These are phyloP conservation scores for Nipponacmea schrenckii DNA, from an alignment of 2,888 invertebrate genomes.

Conservation along the genomic window DNA sequence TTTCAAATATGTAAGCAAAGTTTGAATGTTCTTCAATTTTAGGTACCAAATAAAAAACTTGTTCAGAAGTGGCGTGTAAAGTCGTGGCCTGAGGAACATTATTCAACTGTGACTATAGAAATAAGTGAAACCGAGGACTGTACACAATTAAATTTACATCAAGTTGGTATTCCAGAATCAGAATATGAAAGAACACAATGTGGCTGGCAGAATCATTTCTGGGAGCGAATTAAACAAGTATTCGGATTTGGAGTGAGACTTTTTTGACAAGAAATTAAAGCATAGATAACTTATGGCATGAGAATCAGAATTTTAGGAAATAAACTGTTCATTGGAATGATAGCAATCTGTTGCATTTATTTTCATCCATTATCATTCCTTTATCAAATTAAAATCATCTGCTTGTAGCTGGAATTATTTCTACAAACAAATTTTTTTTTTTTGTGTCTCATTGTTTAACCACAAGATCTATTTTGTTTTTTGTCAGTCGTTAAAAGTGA, in stretches of 20 bases:
- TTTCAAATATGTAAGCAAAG: too few relatives aligned
- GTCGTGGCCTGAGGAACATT: slow-evolving; percentile 92
- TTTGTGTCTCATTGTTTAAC: too few relatives aligned
- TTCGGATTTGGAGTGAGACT: slow-evolving; percentile 83
- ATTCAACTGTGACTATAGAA: slow-evolving; percentile 85
- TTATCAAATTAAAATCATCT: too few relatives aligned
- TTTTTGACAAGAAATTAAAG: slow-evolving; percentile 50
- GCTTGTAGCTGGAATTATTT: too few relatives aligned
- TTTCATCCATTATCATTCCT: too few relatives aligned
- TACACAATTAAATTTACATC: slow-evolving; percentile 84
- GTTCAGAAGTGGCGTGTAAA: slow-evolving; percentile 93
- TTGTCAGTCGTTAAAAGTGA: too few relatives aligned
- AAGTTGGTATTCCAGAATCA: slow-evolving; percentile 84
- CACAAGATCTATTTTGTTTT: too few relatives aligned
- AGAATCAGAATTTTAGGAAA: too few relatives aligned
- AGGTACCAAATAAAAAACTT: slow-evolving; percentile 83
- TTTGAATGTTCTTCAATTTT: slow-evolving; percentile 10
- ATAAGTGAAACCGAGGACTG: slow-evolving; percentile 89
- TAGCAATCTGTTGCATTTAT: too few relatives aligned
- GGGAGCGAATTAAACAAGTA: slow-evolving; percentile 91
- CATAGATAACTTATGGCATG: too few relatives aligned
- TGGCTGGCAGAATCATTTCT: slow-evolving; percentile 92
- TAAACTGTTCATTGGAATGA: too few relatives aligned
- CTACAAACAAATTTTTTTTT: too few relatives aligned
- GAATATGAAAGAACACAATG: slow-evolving; percentile 78